These are phyloP conservation scores for Carterocephalus palaemon DNA, from an alignment of 2,888 invertebrate species.

Conservation along the genomic window DNA sequence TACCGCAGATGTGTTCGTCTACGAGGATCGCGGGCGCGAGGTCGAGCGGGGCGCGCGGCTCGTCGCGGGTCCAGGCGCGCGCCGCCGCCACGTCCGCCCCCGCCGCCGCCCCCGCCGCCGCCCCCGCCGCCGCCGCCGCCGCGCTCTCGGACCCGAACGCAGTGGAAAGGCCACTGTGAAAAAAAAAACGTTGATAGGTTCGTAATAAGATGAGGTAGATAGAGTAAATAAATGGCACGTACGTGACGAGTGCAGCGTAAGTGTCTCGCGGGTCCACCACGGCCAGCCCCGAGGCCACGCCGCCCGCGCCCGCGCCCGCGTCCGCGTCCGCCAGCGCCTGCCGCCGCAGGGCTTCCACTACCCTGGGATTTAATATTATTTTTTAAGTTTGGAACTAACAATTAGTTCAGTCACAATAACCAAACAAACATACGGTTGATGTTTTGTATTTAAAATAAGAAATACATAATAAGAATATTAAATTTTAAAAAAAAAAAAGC, in stretches of 20 bases:
- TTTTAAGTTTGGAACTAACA: slow-evolving; percentile 34
- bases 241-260: slow-evolving; percentile 84
- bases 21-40: slow-evolving; percentile 61
- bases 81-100: slow-evolving; percentile 28
- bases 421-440: too few relatives aligned
- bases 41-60: slow-evolving; percentile 46
- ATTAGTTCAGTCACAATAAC: too few relatives aligned
- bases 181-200: neutral
- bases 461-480: too few relatives aligned
- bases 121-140: slow-evolving; percentile 31
- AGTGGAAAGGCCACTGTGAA: slow-evolving; percentile 49
- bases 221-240: slow-evolving; percentile 41
- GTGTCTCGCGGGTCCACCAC: slow-evolving; percentile 82
- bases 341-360: slow-evolving; percentile 25
- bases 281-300: slow-evolving; percentile 78
- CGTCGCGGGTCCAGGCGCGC: slow-evolving; percentile 50
- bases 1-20: slow-evolving; percentile 58
- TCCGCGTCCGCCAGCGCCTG: slow-evolving; percentile 31
- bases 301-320: slow-evolving; percentile 30
- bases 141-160: slow-evolving; percentile 56
- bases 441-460: too few relatives aligned
- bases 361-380: slow-evolving; percentile 42
- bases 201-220: neutral
- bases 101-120: slow-evolving; percentile 35
- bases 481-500: too few relatives aligned